Evolutionary conservation across 1,140 invertebrate species (phyloP).

Genomic region (Drosophila ananassae): DNA sequence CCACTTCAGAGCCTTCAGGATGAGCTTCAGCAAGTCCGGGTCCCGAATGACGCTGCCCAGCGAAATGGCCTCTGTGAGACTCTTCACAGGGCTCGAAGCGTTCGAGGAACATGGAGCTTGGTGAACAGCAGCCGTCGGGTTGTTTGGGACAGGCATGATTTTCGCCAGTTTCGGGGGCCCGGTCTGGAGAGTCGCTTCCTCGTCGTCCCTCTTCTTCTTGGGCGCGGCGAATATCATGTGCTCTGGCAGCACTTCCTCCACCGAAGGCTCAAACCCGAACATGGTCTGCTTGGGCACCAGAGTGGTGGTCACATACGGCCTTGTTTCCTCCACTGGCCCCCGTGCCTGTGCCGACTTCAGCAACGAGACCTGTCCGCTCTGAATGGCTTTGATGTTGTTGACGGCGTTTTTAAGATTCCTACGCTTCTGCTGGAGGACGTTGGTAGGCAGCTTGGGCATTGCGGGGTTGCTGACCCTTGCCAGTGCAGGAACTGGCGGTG

Average conservation of each 20-base stretch:
- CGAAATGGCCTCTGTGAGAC: conserved; percentile 67
- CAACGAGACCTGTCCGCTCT: conserved; percentile 73
- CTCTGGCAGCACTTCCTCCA: conserved; percentile 69
- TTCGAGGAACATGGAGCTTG: conserved; percentile 11
- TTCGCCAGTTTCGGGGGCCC: conserved; percentile 31
- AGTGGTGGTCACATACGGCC: conserved; percentile 57
- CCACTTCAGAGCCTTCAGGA: conserved; percentile 81
- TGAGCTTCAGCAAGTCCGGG: conserved; percentile 76
- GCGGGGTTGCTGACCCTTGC: conserved; percentile 5
- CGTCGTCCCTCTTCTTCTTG: conserved; percentile 69
- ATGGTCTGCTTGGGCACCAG: conserved; percentile 57
- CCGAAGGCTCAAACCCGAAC: conserved; percentile 52
- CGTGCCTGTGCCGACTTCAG: conserved; percentile 63
- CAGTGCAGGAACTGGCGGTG: background rate
- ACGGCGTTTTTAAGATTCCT: conserved; percentile 72
- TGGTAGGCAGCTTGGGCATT: conserved; percentile 54
- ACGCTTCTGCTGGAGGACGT: conserved; percentile 69
- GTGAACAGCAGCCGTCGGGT: conserved; percentile 11
- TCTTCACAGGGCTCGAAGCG: conserved; percentile 36
- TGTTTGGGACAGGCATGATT: conserved; percentile 6
- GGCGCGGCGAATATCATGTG: conserved; percentile 77
- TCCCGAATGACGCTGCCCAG: conserved; percentile 78
- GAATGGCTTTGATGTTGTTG: conserved; percentile 70
- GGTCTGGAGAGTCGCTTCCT: background rate
- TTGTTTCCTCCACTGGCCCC: conserved; percentile 21